Evolutionary conservation across 1,140 invertebrate genomes (phyloP).

Genomic region (Papilio machaon): DNA sequence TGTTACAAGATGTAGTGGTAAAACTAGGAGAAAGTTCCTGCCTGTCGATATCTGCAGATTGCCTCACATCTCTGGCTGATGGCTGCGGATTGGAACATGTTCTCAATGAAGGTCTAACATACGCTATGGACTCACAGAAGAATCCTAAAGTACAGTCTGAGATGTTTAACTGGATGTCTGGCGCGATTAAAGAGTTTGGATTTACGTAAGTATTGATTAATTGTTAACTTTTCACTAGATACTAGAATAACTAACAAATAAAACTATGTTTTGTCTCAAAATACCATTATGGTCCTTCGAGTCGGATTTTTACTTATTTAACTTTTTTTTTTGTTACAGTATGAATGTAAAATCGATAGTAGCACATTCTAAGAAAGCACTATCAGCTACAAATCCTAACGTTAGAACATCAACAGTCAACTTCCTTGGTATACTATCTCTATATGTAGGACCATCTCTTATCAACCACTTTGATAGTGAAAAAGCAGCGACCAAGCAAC

Average conservation of each 20-base stretch:
- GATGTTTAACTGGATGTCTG: constrained; percentile 89
- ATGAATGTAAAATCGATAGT: constrained; percentile 91
- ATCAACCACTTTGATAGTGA: constrained; percentile 93
- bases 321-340: constrained; percentile 74
- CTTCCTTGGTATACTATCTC: constrained; percentile 87
- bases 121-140: constrained; percentile 91
- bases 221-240: too few species aligned
- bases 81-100: constrained; percentile 90
- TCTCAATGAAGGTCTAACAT: constrained; percentile 86
- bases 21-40: constrained; percentile 94
- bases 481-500: constrained; percentile 91
- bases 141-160: constrained; percentile 96
- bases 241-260: too few species aligned
- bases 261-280: neutral
- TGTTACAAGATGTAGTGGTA: constrained; percentile 91
- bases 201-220: constrained; percentile 66
- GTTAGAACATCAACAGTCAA: constrained; percentile 89
- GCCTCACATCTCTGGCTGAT: constrained; percentile 91
- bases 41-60: constrained; percentile 86
- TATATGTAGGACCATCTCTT: constrained; percentile 91
- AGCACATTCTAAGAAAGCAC: constrained; percentile 91
- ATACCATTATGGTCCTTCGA: neutral
- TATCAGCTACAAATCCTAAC: constrained; percentile 91
- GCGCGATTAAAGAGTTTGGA: constrained; percentile 93
- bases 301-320: constrained; percentile 14